Conservation (phyloP, 2,113 vertebrate species). For the Prochilodus magdalenae region DNA sequence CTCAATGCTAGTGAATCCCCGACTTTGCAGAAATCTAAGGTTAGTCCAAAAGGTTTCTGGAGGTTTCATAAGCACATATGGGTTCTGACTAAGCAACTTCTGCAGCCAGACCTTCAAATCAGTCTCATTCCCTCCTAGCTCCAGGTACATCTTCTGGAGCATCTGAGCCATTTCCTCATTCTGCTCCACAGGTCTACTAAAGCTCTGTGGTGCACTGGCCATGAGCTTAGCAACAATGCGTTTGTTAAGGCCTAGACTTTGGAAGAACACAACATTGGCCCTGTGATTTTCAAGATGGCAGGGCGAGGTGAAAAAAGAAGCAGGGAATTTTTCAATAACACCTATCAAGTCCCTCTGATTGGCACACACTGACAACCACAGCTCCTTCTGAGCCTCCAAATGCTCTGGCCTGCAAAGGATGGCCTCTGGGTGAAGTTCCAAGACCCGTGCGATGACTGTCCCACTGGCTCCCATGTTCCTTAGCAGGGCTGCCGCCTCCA, state of each 20-base stretch:
- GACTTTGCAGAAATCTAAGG: conserved; percentile 81
- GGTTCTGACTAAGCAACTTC: conserved; percentile 92
- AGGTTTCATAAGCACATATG: conserved; percentile 86
- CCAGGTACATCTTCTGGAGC: conserved; percentile 81
- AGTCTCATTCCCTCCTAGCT: conserved; percentile 83
- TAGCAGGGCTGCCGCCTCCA: conserved; percentile 81
- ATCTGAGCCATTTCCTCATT: conserved; percentile 79
- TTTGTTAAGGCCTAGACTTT: conserved; percentile 86
- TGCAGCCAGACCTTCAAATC: conserved; percentile 91
- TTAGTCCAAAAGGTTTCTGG: conserved; percentile 78
- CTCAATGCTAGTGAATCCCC: conserved; percentile 80
- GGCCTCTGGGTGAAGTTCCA: conserved; percentile 86
- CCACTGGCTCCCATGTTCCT: conserved; percentile 81
- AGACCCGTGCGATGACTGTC: conserved; percentile 75
- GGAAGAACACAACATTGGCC: conserved; percentile 86
- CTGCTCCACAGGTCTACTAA: conserved; percentile 81
- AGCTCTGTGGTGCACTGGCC: conserved; percentile 85
- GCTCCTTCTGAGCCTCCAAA: conserved; percentile 77
- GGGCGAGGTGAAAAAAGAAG: conserved; percentile 86
- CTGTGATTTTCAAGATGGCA: conserved; percentile 79
- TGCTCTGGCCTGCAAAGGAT: conserved; percentile 82
- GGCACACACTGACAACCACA: conserved; percentile 88
- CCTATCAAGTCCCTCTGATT: conserved; percentile 81
- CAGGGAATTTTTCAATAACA: conserved; percentile 90
- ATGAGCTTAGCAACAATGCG: conserved; percentile 88